Percentiles rank a stretch among this genome's conserved stretches.
Conservation (phyloP, 1,140 invertebrate species). For the Neotoxoptera formosana region DNA sequence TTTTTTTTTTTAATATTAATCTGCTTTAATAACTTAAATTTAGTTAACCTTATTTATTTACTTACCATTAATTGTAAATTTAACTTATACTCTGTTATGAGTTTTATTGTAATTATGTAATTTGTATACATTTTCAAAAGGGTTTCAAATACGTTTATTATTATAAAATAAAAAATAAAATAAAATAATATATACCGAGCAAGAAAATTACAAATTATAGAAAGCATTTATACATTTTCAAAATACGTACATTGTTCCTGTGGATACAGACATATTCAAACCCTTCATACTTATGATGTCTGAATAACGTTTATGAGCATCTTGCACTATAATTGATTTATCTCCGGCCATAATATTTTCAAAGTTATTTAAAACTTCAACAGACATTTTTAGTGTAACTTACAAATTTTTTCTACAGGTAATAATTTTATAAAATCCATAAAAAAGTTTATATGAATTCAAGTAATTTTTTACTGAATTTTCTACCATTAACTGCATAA, state of each 20-base stretch:
- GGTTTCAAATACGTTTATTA: too few relatives aligned
- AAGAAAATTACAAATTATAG: neutral
- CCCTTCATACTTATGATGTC: conserved; percentile 59
- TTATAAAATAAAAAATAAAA: too few relatives aligned
- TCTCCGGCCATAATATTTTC: neutral
- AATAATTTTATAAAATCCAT: neutral
- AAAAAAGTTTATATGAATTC: neutral
- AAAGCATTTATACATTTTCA: neutral
- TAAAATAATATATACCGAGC: too few relatives aligned
- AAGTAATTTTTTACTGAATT: neutral
- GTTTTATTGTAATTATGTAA: too few relatives aligned
- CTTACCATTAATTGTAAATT: too few relatives aligned
- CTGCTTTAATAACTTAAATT: too few relatives aligned
- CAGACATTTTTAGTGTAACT: neutral
- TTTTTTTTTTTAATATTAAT: too few relatives aligned
- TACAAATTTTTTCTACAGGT: neutral
- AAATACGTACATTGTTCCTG: conserved; percentile 59
- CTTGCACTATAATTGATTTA: conserved; percentile 44
- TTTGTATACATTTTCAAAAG: too few relatives aligned
- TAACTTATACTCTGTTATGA: too few relatives aligned
- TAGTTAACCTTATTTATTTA: too few relatives aligned
- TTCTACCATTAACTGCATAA: neutral
- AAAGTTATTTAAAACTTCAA: neutral
- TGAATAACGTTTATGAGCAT: conserved; percentile 60
- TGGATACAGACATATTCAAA: conserved; percentile 60